A percentile compares a stretch with the other conserved stretches of the same genome.
Conservation (phyloP, 2,888 invertebrate genomes). For the Uropetala carovei region DNA sequence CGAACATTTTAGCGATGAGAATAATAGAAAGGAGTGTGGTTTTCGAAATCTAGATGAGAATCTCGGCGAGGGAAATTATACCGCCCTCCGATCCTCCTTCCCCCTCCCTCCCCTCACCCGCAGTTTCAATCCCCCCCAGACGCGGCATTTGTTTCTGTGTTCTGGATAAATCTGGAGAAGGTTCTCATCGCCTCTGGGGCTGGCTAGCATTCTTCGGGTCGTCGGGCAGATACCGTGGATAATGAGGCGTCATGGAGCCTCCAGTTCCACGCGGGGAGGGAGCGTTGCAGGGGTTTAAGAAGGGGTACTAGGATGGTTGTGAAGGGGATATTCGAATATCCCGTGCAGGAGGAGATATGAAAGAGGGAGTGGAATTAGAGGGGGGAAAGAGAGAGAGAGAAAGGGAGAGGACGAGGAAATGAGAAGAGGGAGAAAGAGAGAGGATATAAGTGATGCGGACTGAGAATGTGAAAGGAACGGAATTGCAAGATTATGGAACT, state of each 20-base stretch:
- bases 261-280: not conserved
- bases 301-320: not conserved
- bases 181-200: not conserved
- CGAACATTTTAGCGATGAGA: constrained; percentile 49
- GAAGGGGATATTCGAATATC: not conserved
- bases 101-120: not conserved
- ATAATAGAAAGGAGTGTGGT: constrained; percentile 60
- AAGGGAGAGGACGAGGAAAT: not conserved
- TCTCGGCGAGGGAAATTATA: constrained; percentile 60
- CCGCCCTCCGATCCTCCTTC: not conserved
- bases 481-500: too few species aligned
- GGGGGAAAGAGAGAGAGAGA: not conserved
- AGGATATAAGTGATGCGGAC: not conserved
- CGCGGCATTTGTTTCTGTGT: constrained; percentile 58
- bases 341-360: not conserved
- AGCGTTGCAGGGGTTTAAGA: constrained; percentile 26
- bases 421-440: not conserved
- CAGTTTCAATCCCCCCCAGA: constrained; percentile 41
- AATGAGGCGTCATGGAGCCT: constrained; percentile 55
- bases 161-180: constrained; percentile 46
- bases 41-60: constrained; percentile 57
- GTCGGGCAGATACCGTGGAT: constrained; percentile 51
- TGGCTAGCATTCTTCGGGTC: constrained; percentile 45
- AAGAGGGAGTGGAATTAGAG: not conserved
- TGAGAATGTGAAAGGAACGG: too few species aligned